Evolutionary conservation across 2,888 invertebrate genomes (phyloP), one percentile per base, ranked within the genome.

Genomic region (Dolichomitus sp.): DNA sequence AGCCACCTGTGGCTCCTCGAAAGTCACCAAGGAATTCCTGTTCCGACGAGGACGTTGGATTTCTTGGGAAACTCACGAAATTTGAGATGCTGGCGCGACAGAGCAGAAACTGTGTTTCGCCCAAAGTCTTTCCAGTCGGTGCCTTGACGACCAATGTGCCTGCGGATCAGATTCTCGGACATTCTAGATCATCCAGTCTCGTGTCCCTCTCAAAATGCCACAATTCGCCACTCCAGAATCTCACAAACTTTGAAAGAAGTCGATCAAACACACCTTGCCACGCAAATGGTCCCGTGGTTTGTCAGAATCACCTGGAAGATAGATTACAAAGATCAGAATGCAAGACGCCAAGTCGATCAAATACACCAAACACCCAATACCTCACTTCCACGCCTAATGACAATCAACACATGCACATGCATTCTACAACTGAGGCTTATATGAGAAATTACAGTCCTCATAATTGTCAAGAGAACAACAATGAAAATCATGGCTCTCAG

Each of bases 111-210:
- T 87, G 94, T 94, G 52, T 95, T 17, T 95, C 97, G 0, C 97
- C 97, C 0, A 98, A 98, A 94, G 97, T 98, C 0, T 98, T 98
- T 88, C 96, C 97, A 27, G 95, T 97, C 0, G 97, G 97, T 89
- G 96, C 96, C 7, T 93, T 97, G 9, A 97, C 97, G 0, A 97
- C 97, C 0, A 97, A 97, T 87, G 97, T 97, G 4, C 97, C 97
- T 0, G 97, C 97, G 0, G 97, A 96, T 93, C 97, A 97, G 87
- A 97, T 97, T 0, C 93, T 97, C 42, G 97, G 97, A 0, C 94
- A 94, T 84, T 94, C 94, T 2, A 91, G 92, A 81, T 92, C 93
- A 0, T 88, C 93, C 33, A 93, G 92, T 66, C 80, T 92, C n/a
- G 89, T 89, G 3, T 92, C 93, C 0, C 84, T 93, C 5, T 87